Base-by-base conservation (phyloP, 2,113 vertebrate species). In the Irena cyanogastra region DNA sequence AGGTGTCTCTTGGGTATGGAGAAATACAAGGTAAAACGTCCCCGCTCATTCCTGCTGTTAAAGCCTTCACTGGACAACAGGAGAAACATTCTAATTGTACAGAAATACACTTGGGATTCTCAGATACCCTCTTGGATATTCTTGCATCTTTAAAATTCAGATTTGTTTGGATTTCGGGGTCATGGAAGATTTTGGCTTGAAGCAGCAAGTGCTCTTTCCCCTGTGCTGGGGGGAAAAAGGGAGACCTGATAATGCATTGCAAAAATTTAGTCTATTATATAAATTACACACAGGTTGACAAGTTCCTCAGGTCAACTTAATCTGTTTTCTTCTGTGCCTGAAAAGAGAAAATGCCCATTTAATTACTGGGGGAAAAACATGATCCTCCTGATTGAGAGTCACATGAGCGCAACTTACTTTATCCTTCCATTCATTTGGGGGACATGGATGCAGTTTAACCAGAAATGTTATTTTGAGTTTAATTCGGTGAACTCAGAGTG, bases 271-370 rank as follows among this genome's bases (percentile, higher is more conserved):
- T 42, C 61, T 18, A 3, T 70, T 49, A 24, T 18, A 86, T 47
- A 63, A 94, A 94, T 94, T 71, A 31, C 68, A 84, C 2, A 1
- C 28, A 63, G 57, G 39, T 59, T 71, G 89, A 80, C 16, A 24
- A n/a, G 75, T 80, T 83, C 79, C 83, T 87, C 27, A 23, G 68
- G 68, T 57, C 80, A 72, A 19, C 52, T 75, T 94, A 65, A 90
- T 96, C 52, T 68, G 57, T 95, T 97, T 93, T 89, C 72, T 90
- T 70, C 66, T 41, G 66, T 5, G 7, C 35, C 61, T 2, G 2
- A 89, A 93, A 94, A 74, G 17, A 82, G 75, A 84, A 95, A 95
- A 87, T 20, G 20, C 68, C 53, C 85, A 42, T 93, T 96, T 96
- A 94, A 95, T 96, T 96, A 94, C 2, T 87, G 37, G 49, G 57